These are phyloP conservation scores for Cebus imitator DNA, from an alignment of 2,113 vertebrate genomes.

Conservation along the genomic window DNA sequence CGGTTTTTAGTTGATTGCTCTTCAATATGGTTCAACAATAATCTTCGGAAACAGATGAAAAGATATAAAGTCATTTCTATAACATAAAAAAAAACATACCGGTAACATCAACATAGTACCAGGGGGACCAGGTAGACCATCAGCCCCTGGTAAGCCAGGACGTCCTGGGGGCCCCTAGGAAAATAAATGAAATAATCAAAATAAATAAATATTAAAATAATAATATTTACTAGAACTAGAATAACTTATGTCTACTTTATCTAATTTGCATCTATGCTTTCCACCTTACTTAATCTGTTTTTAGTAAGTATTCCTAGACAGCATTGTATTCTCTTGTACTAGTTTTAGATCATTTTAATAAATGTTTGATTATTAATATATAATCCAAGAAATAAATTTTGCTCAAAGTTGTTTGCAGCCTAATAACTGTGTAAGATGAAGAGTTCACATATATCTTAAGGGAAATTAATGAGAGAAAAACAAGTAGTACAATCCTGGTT, in stretches of 20 bases:
- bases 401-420: not conserved
- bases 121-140: constrained; percentile 95
- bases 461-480: not conserved
- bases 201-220: not conserved
- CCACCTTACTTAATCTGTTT: not conserved
- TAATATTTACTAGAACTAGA: not conserved
- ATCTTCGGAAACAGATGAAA: not conserved
- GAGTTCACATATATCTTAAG: not conserved
- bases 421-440: not conserved
- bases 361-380: not conserved
- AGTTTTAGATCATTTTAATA: not conserved
- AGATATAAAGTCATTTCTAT: not conserved
- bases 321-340: not conserved
- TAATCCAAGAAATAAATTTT: not conserved
- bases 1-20: not conserved
- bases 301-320: not conserved
- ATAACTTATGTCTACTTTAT: not conserved
- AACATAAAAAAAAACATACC: constrained; percentile 83
- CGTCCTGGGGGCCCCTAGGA: constrained; percentile 94
- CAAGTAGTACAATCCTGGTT: not conserved
- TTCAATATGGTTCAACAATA: not conserved
- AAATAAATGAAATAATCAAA: not conserved
- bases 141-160: constrained; percentile 94
- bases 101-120: constrained; percentile 98
- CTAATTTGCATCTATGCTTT: not conserved